phyloP scores from a whole-genome alignment of 2,888 invertebrate species.

The Tuberolachnus salignus region DNA sequence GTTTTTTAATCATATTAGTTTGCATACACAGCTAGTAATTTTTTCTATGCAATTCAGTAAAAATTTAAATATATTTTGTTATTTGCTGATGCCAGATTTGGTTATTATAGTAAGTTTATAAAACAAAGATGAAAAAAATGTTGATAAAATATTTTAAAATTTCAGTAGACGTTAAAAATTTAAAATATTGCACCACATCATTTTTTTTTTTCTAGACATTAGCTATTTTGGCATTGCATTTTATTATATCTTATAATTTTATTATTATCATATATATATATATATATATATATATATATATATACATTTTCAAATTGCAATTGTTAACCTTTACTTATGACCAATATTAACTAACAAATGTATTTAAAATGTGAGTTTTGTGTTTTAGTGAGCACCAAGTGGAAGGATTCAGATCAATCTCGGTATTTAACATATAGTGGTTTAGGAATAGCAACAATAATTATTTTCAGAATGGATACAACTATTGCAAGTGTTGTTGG shows the following conservation, averaged over 20 bases:
- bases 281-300: not conserved
- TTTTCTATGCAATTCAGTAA: not conserved
- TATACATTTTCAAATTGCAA: not conserved
- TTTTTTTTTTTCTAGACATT: not conserved
- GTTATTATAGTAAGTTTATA: not conserved
- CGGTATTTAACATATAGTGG: constrained; percentile 86
- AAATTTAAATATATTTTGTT: not conserved
- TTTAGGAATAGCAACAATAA: constrained; percentile 81
- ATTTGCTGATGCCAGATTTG: not conserved
- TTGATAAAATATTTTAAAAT: too few species aligned
- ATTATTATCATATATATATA: not conserved
- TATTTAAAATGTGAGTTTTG: not conserved
- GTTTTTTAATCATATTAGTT: not conserved
- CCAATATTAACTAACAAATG: too few species aligned
- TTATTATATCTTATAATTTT: too few species aligned
- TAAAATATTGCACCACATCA: not conserved
- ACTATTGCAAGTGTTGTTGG: constrained; percentile 80
- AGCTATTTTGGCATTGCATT: not conserved
- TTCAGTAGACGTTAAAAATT: too few species aligned
- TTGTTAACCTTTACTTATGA: too few species aligned
- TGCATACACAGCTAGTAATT: not conserved
- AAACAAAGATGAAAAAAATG: not conserved
- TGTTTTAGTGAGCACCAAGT: constrained; percentile 38
- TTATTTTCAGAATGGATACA: constrained; percentile 81
- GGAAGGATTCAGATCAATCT: constrained; percentile 55